Evolutionary conservation across 2,888 invertebrate species (phyloP).

Genomic region (Hypsopygia costalis): DNA sequence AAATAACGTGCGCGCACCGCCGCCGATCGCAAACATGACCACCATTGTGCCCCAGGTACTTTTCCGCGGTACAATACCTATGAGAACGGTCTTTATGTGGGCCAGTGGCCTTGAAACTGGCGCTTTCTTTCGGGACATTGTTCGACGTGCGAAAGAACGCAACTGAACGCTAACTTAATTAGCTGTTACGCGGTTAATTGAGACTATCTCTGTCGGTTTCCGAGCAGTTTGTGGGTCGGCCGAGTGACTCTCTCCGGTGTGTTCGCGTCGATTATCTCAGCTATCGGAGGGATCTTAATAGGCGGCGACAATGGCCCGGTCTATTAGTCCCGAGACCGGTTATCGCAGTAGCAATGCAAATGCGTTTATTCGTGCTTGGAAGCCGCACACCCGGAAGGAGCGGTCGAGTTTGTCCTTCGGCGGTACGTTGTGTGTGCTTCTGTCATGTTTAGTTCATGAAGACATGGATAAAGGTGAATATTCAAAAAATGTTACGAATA

Average conservation of each 20-base stretch:
- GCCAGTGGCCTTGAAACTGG: constrained; percentile 33
- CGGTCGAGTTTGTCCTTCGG: constrained; percentile 16
- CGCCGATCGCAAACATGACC: constrained; percentile 13
- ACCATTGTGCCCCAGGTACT: constrained; percentile 16
- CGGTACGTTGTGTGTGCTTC: not conserved
- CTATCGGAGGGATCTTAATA: constrained; percentile 42
- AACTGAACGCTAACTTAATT: constrained; percentile 22
- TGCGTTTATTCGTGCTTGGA: constrained; percentile 16
- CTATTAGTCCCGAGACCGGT: constrained; percentile 36
- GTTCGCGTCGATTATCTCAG: constrained; percentile 24
- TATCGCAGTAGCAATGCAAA: constrained; percentile 26
- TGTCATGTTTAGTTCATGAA: not conserved
- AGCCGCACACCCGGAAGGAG: constrained; percentile 19
- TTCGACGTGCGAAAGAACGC: constrained; percentile 19
- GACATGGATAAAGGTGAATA: no score
- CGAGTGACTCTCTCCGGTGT: constrained; percentile 19
- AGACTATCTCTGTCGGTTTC: constrained; percentile 12
- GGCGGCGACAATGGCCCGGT: constrained; percentile 37
- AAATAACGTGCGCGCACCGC: constrained; percentile 23
- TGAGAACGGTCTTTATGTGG: constrained; percentile 29
- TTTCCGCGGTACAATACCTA: constrained; percentile 23
- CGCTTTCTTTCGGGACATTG: constrained; percentile 34
- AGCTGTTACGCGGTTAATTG: constrained; percentile 22
- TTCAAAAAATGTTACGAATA: no score
- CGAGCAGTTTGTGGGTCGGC: constrained; percentile 24